Evolutionary conservation across 2,888 invertebrate species (phyloP).

Genomic region (Lepidocyrtoides sp.): DNA sequence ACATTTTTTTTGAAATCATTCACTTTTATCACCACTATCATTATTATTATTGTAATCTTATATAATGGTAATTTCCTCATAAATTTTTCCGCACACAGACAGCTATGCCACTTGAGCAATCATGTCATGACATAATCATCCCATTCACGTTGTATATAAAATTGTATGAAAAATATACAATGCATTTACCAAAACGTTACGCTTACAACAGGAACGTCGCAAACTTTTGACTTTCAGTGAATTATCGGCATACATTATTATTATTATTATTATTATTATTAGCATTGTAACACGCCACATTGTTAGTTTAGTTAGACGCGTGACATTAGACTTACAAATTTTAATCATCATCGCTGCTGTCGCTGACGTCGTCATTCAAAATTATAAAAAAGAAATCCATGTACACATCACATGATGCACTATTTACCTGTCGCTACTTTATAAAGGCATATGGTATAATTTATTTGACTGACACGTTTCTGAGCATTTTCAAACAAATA

Average conservation of each 20-base stretch:
- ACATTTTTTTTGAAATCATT: constrained; percentile 17
- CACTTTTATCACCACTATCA: constrained; percentile 19
- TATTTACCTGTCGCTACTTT: neutral
- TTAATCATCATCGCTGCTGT: neutral
- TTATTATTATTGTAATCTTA: constrained; percentile 24
- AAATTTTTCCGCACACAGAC: constrained; percentile 22
- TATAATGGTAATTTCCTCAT: constrained; percentile 25
- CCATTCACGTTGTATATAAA: neutral
- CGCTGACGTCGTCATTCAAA: constrained; percentile 12
- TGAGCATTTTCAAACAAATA: neutral
- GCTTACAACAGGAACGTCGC: neutral
- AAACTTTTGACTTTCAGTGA: constrained; percentile 24
- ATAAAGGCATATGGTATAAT: no score
- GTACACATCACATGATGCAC: neutral
- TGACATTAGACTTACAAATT: constrained; percentile 36
- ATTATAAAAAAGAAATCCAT: constrained; percentile 9
- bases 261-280: constrained; percentile 19
- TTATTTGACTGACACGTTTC: neutral
- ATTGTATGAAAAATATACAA: neutral
- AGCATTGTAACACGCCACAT: constrained; percentile 30
- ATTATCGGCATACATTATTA: neutral
- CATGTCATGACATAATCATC: constrained; percentile 37
- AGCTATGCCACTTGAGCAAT: constrained; percentile 35
- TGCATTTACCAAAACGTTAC: neutral
- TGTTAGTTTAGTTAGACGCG: constrained; percentile 40